Evolutionary conservation across 2,113 vertebrate genomes (phyloP), one percentile per base, ranked within the genome.

Genomic region (Microcebus ravelobensis): DNA sequence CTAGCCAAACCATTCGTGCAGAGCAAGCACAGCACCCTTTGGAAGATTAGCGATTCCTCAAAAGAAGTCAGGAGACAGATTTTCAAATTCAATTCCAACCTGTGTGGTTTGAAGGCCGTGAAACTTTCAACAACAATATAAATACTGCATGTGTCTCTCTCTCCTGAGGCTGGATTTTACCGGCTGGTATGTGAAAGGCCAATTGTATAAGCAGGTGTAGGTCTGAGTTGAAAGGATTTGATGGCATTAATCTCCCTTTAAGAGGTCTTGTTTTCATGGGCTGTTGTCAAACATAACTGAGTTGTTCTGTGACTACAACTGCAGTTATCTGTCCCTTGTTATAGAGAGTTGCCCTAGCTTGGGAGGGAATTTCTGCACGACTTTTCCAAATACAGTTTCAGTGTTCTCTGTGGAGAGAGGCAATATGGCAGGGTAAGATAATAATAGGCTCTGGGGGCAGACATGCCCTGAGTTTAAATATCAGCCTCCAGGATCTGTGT

Each of bases 61-160:
- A 74, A 97, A 96, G 82, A 94, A 95, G 39, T 91, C 92, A 87
- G 25, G 15, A 96, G 96, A 97, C 57, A 87, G 70, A 93, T 95
- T 94, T 97, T 96, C 90, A 96, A 93, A 93, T 84, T 94, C 88
- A 91, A 9, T 97, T 97, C 90, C 52, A 96, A 96, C 87, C 87
- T 85, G 90, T 96, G 90, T 90, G 83, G 90, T 80, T 96, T 93
- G 92, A 93, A 96, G 87, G 68, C 83, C 1, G 0, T 96, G 96
- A 97, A 96, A 97, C 93, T 93, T 95, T 97, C 95, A 97, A 76
- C 71, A 94, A 80, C 77, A 70, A 70, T 91, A 76, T 97, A 96
- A 97, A 97, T 94, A 80, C 27, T 87, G 45, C 83, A n/a, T 87
- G 52, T 50, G 15, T 81, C 52, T 97, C 55, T 95, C 76, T 96